Conservation (phyloP, 2,888 invertebrate species). For the Sceliomorpha sp. region DNA sequence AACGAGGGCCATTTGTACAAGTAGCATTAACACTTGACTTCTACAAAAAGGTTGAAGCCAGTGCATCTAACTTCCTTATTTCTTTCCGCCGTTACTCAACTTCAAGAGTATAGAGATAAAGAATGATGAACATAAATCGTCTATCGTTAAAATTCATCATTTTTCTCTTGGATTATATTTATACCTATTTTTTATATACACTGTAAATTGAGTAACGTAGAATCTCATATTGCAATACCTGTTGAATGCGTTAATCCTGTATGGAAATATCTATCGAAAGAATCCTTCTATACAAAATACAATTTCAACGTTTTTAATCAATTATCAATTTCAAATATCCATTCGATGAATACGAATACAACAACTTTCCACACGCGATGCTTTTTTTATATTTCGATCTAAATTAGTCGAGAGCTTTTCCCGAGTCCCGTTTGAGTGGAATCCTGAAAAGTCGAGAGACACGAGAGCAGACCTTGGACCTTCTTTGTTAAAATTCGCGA, state of each 20-base stretch:
- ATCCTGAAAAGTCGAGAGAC: constrained; percentile 42
- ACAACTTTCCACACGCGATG: constrained; percentile 6
- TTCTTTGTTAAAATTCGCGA: constrained; percentile 61
- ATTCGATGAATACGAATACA: constrained; percentile 10
- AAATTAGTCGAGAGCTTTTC: constrained; percentile 29
- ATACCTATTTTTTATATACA: no score
- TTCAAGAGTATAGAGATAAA: no score
- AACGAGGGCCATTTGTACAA: constrained; percentile 30
- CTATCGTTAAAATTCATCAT: no score
- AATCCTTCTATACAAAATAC: neutral
- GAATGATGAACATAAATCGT: no score
- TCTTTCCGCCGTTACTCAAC: constrained; percentile 4
- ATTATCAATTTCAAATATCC: no score
- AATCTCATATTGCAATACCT: no score
- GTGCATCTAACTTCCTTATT: no score
- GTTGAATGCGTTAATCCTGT: no score
- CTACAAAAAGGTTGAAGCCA: no score
- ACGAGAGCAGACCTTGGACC: constrained; percentile 20
- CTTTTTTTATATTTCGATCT: constrained; percentile 14
- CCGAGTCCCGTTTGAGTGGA: constrained; percentile 36
- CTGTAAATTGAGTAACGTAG: no score
- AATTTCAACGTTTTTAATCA: neutral
- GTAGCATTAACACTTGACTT: constrained; percentile 17
- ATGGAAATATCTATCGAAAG: neutral
- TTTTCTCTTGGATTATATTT: no score